Conservation (phyloP, 2,888 invertebrate species). For the Gerris lacustris region DNA sequence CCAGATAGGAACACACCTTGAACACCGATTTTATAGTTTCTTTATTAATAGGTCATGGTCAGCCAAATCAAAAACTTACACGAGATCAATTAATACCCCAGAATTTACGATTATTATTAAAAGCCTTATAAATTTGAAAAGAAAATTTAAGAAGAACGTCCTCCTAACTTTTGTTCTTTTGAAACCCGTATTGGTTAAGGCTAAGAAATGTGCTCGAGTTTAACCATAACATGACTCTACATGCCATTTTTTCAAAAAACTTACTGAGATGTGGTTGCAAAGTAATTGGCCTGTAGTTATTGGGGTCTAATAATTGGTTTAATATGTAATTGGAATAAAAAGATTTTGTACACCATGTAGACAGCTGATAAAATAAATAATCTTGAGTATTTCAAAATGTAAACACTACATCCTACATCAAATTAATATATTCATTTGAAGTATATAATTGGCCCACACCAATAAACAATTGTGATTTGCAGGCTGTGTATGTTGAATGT, state of each 20-base stretch:
- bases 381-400: no score
- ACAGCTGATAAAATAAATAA: no score
- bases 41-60: background rate
- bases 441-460: no score
- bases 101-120: background rate
- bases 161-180: background rate
- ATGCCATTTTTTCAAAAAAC: background rate
- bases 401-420: no score
- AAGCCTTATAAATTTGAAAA: background rate
- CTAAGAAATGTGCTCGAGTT: background rate
- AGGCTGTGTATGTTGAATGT: no score
- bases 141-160: background rate
- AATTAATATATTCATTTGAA: no score
- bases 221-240: background rate
- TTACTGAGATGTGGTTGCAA: background rate
- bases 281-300: background rate
- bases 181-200: background rate
- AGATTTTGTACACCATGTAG: no score
- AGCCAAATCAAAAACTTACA: background rate
- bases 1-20: background rate
- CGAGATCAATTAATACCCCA: background rate
- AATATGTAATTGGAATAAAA: no score
- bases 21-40: background rate
- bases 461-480: no score
- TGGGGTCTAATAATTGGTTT: background rate